phyloP scores from a whole-genome alignment of 2,797 vertebrate species.

The Coranthus polyacanthus region DNA sequence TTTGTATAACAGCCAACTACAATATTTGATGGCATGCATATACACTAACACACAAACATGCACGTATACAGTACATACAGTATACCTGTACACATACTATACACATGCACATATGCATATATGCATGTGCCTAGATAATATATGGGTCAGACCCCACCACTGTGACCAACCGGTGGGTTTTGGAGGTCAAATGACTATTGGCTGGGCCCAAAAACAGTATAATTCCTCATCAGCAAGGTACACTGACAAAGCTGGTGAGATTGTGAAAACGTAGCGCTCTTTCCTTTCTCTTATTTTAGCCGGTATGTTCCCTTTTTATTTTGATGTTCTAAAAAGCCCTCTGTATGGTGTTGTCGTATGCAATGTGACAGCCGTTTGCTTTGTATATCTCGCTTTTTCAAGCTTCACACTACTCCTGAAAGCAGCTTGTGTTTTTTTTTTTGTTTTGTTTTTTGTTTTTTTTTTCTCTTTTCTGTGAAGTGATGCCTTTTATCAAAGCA shows the following conservation, averaged over 20 bases:
- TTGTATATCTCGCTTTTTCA: conserved; percentile 64
- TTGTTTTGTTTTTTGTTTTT: conserved; percentile 62
- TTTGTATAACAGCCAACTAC: conserved; percentile 37
- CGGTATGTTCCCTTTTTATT: conserved; percentile 39
- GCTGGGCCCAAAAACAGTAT: conserved; percentile 35
- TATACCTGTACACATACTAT: conserved; percentile 11
- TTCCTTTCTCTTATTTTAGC: conserved; percentile 42
- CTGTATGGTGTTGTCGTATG: conserved; percentile 62
- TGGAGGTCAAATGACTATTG: conserved; percentile 23
- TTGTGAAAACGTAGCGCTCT: conserved; percentile 59
- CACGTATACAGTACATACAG: conserved; percentile 31
- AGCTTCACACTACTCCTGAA: conserved; percentile 77
- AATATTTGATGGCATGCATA: conserved; percentile 46
- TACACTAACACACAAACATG: conserved; percentile 55
- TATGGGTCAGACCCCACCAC: conserved; percentile 49
- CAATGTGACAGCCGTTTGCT: conserved; percentile 67
- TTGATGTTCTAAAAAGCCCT: conserved; percentile 49
- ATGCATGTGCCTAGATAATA: conserved; percentile 33
- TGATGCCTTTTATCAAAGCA: conserved; percentile 84
- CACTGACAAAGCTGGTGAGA: conserved; percentile 62
- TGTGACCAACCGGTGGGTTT: conserved; percentile 54
- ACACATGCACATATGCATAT: background rate
- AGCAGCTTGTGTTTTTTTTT: conserved; percentile 69
- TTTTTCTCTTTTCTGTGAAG: conserved; percentile 72
- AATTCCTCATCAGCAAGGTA: conserved; percentile 64